Conservation (phyloP, 2,797 vertebrate species). For the Psittacula echo region DNA sequence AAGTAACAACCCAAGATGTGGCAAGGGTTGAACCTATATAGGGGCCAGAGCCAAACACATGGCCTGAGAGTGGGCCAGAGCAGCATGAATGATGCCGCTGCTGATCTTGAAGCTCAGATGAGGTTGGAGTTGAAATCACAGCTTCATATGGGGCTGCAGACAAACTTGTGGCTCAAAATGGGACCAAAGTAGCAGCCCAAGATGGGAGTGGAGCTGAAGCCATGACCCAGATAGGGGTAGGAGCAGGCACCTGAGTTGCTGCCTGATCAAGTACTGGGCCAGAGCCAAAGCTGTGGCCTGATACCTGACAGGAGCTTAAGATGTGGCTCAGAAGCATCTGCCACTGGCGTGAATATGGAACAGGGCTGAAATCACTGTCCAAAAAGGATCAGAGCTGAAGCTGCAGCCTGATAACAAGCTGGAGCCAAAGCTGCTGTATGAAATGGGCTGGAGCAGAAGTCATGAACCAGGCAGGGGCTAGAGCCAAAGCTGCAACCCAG, state of each 20-base stretch:
- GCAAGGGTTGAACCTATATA: not conserved
- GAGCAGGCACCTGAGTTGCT: not conserved
- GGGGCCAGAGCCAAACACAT: not conserved
- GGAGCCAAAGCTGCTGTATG: not conserved
- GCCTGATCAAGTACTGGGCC: not conserved
- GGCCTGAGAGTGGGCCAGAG: not conserved
- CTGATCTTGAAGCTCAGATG: not conserved
- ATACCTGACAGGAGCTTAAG: not conserved
- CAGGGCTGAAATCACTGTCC: not conserved
- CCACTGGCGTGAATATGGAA: not conserved
- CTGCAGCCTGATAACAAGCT: not conserved
- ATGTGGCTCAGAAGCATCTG: not conserved
- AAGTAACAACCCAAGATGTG: not conserved
- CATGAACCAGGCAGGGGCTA: not conserved
- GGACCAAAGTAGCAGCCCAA: not conserved
- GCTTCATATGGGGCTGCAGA: not conserved
- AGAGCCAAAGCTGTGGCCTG: not conserved
- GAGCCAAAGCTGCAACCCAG: not conserved
- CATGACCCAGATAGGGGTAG: not conserved
- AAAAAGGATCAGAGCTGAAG: not conserved
- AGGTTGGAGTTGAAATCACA: not conserved
- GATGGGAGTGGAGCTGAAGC: not conserved
- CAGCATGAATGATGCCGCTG: not conserved
- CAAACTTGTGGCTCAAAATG: not conserved
- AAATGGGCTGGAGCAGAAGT: not conserved